phyloP scores from a whole-genome alignment of 1,140 invertebrate species.

The Drosophila asahinai region DNA sequence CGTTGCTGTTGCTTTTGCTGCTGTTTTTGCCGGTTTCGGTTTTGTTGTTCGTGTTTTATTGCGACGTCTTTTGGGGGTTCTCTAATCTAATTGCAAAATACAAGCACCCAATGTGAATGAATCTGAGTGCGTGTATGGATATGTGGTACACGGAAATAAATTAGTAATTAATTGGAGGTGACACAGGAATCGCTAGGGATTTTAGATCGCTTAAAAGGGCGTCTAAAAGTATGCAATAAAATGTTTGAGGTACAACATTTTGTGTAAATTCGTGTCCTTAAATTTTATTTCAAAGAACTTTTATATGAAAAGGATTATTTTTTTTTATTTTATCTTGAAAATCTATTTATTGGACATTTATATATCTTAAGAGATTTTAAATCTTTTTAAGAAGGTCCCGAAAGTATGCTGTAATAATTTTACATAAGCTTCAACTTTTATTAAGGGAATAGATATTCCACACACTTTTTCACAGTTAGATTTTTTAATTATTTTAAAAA shows the following conservation, averaged over 20 bases:
- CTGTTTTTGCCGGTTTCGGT: conserved; percentile 18
- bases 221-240: too few relatives aligned
- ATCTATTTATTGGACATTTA: neutral
- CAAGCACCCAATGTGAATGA: conserved; percentile 44
- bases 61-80: conserved; percentile 71
- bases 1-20: conserved; percentile 3
- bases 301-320: neutral
- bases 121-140: conserved; percentile 13
- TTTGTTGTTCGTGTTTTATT: conserved; percentile 66
- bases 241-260: too few relatives aligned
- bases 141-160: conserved; percentile 2
- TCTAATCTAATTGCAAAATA: conserved; percentile 82
- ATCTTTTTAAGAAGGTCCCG: neutral
- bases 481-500: neutral
- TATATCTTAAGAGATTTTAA: neutral
- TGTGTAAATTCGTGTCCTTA: too few relatives aligned
- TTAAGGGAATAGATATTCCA: too few relatives aligned
- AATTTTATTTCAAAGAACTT: too few relatives aligned
- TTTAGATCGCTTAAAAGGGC: too few relatives aligned
- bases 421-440: too few relatives aligned
- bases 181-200: neutral
- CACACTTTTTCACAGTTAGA: neutral
- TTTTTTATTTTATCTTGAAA: too few relatives aligned
- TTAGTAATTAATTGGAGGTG: neutral
- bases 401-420: neutral